Evolutionary conservation across 2,113 vertebrate species (phyloP), one percentile per base, ranked within the genome.

Genomic region (Lepus timidus): DNA sequence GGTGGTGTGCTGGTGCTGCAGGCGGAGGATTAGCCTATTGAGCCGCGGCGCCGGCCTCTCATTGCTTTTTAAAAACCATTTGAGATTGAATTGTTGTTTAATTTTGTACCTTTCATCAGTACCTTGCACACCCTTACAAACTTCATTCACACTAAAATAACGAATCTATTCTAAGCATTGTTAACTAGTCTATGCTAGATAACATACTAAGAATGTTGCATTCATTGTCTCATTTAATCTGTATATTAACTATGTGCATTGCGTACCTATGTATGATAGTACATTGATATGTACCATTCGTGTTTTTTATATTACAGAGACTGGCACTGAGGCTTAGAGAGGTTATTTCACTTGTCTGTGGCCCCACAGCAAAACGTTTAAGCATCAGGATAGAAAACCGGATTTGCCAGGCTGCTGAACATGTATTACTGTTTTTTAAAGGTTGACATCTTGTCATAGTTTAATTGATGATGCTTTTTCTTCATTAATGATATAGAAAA

Each of bases 401-500:
- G n/a, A 11, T 33, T 80, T 80, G 3, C 44, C 82, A 74, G 67
- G 33, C n/a, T 90, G 62, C 20, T 75, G 11, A 88, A 73, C 25
- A 39, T 1, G 5, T 58, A 23, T 25, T 88, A 64, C 29, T 88
- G 52, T 62, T 76, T 51, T 74, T 81, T 9, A 76, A 88, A 84
- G 31, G n/a, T 23, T 62, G 29, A n/a, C 13, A 76, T 81, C 49
- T 75, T 44, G 61, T 49, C 20, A 16, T 84, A 27, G 36, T 74
- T 55, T 85, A 85, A 90, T 44, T 68, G 58, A 52, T 25, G 58
- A 1, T 65, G 36, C 88, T 67, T 93, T 78, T 88, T 39, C 36
- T 89, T 85, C 90, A 29, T 85, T 70, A 94, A 75, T 76, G 31
- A 76, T 70, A 81, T 65, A 70, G 64, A 64, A 90, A 93, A 85